Conservation (phyloP, 2,113 vertebrate species). For the Caracal caracal region DNA sequence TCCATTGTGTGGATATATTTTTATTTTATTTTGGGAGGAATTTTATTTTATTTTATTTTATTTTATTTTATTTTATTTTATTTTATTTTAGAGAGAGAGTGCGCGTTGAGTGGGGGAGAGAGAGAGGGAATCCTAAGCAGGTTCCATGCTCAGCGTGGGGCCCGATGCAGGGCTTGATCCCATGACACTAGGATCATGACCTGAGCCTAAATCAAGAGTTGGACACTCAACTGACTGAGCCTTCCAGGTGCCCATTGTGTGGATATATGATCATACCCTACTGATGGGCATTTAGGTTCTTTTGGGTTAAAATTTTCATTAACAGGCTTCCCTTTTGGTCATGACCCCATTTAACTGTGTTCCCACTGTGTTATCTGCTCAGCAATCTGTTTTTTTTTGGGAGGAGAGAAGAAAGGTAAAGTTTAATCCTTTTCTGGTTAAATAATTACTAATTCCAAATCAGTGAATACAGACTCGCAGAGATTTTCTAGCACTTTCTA, state of each 20-base stretch:
- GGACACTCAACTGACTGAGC: no score
- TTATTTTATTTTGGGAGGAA: no score
- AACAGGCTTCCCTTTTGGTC: constrained; percentile 1
- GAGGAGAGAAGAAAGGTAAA: background rate
- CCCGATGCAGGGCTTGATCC: no score
- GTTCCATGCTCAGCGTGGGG: no score
- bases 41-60: no score
- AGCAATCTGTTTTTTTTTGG: background rate
- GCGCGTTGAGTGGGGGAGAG: no score
- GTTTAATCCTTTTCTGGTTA: constrained; percentile 54
- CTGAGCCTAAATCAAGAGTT: no score
- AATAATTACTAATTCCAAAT: constrained; percentile 25
- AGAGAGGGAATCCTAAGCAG: no score
- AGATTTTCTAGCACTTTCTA: constrained; percentile 25
- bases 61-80: no score
- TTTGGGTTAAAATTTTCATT: constrained; percentile 24
- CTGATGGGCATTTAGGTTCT: background rate
- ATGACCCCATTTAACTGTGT: background rate
- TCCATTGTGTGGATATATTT: background rate
- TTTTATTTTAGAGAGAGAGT: no score
- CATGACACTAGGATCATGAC: no score
- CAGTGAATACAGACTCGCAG: background rate
- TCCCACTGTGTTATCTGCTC: background rate
- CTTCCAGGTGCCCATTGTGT: no score
- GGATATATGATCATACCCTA: background rate